Conservation (phyloP, 2,113 vertebrate species). For the Podocnemis expansa region DNA sequence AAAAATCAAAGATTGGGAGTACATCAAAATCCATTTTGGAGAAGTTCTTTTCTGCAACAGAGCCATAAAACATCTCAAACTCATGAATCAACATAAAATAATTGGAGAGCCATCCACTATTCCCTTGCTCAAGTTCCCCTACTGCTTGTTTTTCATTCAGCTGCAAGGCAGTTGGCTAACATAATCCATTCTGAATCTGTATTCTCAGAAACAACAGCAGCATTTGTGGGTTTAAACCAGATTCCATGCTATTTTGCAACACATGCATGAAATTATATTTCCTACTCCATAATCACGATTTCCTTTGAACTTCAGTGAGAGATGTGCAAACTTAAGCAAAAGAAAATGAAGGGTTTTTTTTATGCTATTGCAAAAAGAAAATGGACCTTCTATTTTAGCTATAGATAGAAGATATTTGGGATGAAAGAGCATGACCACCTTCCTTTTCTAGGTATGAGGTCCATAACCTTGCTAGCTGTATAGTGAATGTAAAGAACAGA, state of each 20-base stretch:
- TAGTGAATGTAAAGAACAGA: neutral
- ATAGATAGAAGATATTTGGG: neutral
- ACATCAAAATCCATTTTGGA: constrained; percentile 48
- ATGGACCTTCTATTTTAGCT: neutral
- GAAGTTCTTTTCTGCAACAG: constrained; percentile 50
- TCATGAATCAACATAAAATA: constrained; percentile 49
- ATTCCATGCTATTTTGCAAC: constrained; percentile 65
- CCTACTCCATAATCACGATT: constrained; percentile 39
- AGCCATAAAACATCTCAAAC: constrained; percentile 53
- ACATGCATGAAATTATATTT: constrained; percentile 61
- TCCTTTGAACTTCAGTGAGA: constrained; percentile 53
- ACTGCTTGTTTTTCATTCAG: constrained; percentile 36
- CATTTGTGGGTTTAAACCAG: constrained; percentile 62
- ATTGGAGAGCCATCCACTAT: constrained; percentile 7
- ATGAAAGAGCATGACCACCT: neutral
- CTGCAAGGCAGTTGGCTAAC: constrained; percentile 69
- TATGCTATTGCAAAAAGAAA: neutral
- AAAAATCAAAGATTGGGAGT: constrained; percentile 37
- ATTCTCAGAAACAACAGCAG: constrained; percentile 55
- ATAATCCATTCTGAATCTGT: constrained; percentile 63
- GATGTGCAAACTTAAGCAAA: constrained; percentile 64
- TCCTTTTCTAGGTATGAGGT: neutral
- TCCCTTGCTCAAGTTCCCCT: constrained; percentile 19
- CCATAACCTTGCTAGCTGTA: neutral
- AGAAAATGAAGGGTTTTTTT: constrained; percentile 23